Evolutionary conservation across 2,797 vertebrate genomes (phyloP).

Genomic region (Cirrhinus mrigala): DNA sequence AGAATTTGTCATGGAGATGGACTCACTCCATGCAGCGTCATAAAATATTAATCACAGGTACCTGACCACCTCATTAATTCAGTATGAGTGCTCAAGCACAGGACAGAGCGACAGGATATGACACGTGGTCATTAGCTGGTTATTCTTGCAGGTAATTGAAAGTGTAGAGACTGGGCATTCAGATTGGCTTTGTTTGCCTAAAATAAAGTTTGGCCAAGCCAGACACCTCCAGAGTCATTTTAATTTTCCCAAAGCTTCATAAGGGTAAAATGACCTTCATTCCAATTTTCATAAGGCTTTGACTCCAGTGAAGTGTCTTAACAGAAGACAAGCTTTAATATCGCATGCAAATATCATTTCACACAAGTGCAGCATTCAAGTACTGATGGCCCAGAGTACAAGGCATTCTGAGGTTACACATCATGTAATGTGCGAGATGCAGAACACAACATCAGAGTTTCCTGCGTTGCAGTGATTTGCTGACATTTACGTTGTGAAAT

Average conservation of each 20-base stretch:
- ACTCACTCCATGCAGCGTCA: slow-evolving; percentile 41
- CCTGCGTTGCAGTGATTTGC: slow-evolving; percentile 19
- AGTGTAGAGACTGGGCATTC: slow-evolving; percentile 21
- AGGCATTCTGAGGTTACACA: slow-evolving; percentile 13
- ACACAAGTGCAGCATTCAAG: background rate
- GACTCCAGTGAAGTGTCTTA: slow-evolving; percentile 2
- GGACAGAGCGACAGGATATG: slow-evolving; percentile 36
- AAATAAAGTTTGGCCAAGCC: slow-evolving; percentile 9
- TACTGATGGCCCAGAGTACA: background rate
- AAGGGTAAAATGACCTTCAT: slow-evolving; percentile 20
- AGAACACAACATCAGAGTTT: slow-evolving; percentile 10
- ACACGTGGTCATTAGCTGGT: slow-evolving; percentile 52
- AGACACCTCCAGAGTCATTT: slow-evolving; percentile 9
- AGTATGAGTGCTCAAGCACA: slow-evolving; percentile 23
- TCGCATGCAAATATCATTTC: slow-evolving; percentile 13
- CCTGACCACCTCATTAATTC: slow-evolving; percentile 56
- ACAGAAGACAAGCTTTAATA: slow-evolving; percentile 18
- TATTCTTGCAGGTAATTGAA: slow-evolving; percentile 59
- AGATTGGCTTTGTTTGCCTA: slow-evolving; percentile 13
- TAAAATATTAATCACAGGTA: slow-evolving; percentile 58
- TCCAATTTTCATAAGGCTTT: slow-evolving; percentile 1
- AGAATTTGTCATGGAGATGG: slow-evolving; percentile 51
- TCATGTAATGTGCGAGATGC: background rate
- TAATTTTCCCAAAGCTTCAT: background rate
- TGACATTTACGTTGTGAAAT: slow-evolving; percentile 57